These are phyloP conservation scores for Xiphophorus birchmanni DNA, from an alignment of 2,797 vertebrate species.

Conservation along the genomic window DNA sequence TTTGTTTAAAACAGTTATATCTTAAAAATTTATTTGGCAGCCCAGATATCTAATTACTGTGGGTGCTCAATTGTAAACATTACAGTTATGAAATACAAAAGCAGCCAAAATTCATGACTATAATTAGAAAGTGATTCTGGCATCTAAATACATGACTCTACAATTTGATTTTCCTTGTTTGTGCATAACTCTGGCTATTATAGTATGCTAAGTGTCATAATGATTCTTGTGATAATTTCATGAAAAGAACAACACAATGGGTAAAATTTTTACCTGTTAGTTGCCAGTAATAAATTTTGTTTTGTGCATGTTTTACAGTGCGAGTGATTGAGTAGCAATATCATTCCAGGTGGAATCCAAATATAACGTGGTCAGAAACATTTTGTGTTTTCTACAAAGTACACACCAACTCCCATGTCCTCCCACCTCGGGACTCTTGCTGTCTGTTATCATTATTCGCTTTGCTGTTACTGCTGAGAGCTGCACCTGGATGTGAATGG, in stretches of 20 bases:
- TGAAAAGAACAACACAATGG: neutral
- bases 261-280: neutral
- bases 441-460: conserved; percentile 14
- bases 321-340: neutral
- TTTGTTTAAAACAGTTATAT: neutral
- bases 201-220: neutral
- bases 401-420: conserved; percentile 9
- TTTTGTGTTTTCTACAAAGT: neutral
- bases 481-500: conserved; percentile 28
- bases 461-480: neutral
- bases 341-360: neutral
- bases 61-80: neutral
- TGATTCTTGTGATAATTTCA: neutral
- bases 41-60: neutral
- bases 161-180: neutral
- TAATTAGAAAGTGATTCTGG: neutral
- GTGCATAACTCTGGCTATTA: neutral
- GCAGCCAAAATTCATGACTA: neutral
- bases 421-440: neutral
- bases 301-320: neutral
- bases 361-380: neutral
- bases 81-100: neutral
- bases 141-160: neutral
- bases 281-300: neutral
- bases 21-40: neutral